Base-by-base conservation (phyloP, 1,140 invertebrate genomes). In the Telenomus remus region DNA sequence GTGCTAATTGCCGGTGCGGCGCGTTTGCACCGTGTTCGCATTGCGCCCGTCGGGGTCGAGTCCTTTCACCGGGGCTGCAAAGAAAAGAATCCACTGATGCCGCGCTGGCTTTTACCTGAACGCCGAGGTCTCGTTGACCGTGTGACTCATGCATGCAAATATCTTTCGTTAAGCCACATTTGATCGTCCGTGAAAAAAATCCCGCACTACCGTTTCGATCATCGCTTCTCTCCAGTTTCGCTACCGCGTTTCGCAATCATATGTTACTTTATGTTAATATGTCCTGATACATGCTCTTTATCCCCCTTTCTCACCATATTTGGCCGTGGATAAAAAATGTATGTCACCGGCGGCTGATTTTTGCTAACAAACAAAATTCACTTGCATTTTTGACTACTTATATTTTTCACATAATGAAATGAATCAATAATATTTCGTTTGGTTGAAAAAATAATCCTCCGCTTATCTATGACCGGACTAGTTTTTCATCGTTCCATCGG, bases 1-100 rank as follows among this genome's bases (percentile, higher is more conserved):
- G 79, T 81, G 79, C 79, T 81, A 79, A 81, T 81, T 81, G 78
- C 71, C 34, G 68, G 46, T 65, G 68, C 63, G 47, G 74, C 74
- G 68, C 56, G 55, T 69, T 71, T 54, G 65, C 60, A 14, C 59
- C 44, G 50, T 60, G 68, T 80, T 83, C 65, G 61, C 70, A 63
- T 60, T 54, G 42, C 66, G 71, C 53, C 70, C 70, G 61, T 60
- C 57, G 42, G 71, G 71, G 59, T 73, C 70, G 61, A 56, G 76
- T 60, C 65, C 70, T 76, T 78, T 75, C 69, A 78, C 66, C 53
- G 64, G 51, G 50, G 57, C 61, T 46, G 54, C 53, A 39, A 27
- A 27, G 43, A 56, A 68, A 78, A 70, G 54, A 54, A 70, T 43
- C 57, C 60, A 55, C 64, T 55, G 46, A 70, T 57, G 66, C 51